Base-by-base conservation (phyloP, 2,888 invertebrate genomes). In the Acleris laterana region DNA sequence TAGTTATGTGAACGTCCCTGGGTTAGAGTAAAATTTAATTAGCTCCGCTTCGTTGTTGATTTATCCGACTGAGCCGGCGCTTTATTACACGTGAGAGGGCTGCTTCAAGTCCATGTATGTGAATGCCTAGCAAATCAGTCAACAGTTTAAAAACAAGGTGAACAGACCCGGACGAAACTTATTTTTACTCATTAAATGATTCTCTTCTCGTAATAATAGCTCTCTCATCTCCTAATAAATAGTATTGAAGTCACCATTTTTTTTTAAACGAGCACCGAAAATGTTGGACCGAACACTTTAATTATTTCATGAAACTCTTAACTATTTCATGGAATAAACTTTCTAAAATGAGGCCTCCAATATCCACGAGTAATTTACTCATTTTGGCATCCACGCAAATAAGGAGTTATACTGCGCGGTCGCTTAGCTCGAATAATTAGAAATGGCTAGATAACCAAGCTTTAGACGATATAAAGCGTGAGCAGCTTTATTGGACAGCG, bases 401-500 rank as follows among this genome's bases (percentile, higher is more conserved):
- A 9, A 61, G 22, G 44, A 50, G 44, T 32, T 42, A 60, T 53
- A 38, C 58, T 55, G 42, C 50, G 44, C 59, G 48, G 64, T 64
- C 28, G 59, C 59, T 68, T 71, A 70, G 73, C 71, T 69, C 50
- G 50, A 72, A 71, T 74, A 72, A 72, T 74, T 74, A 74, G 73
- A 72, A 76, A 74, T 71, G 70, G 70, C 32, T 62, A 72, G 72
- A 66, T 68, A 55, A 44, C 63, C 58, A 53, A 63, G 63, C 58
- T 64, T 56, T 51, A 63, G 69, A 64, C 61, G 62, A 69, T 66
- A 68, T 63, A 71, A 69, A 70, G 68, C 68, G 67, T 65, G 68
- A 77, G 80, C 44, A 59, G 67, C 74, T 82, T 83, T 84, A 83
- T 84, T 84, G 79, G 83, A 83, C 82, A 82, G 75, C 72, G 82